Evolutionary conservation across 2,797 vertebrate species (phyloP), one percentile per base, ranked within the genome.

Genomic region (Cygnus olor): DNA sequence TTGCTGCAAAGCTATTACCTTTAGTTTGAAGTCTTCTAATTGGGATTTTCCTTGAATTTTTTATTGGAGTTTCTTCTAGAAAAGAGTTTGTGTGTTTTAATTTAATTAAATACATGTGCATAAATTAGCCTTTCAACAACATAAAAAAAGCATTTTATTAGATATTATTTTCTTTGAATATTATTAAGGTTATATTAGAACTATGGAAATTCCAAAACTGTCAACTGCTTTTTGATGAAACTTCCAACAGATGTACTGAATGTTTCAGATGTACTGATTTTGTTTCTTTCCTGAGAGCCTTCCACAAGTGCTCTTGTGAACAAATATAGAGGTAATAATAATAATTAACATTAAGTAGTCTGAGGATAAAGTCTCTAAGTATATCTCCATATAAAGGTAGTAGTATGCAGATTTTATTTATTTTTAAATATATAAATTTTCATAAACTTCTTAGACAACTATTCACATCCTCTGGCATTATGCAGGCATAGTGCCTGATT

Each of bases 1-100:
- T 61, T 92, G 19, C 64, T 88, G 76, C 49, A 83, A 88, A 87
- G 40, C 57, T 87, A 90, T 90, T 95, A 85, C 64, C 40, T 94
- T 82, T 80, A 82, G 47, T 83, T 89, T 89, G 49, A 74, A 82
- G 28, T 10, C 12, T 1, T 80, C 85, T 72, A 86, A 69, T 58
- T 77, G 34, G 77, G 57, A 30, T 61, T 82, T 89, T 87, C 83
- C 36, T 85, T 80, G n/a, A 90, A 65, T 86, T 16, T 15, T 68
- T 1, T 51, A 11, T 44, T 82, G 19, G 53, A 91, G 34, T 87
- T 86, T 90, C 32, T 94, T 85, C 13, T 22, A 49, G 28, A n/a
- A 47, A 6, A 20, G 38, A 24, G 7, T 65, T 92, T 80, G 17
- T 80, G 8, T 72, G 6, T 69, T 93, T 89, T 63, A 80, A 83